phyloP scores from a whole-genome alignment of 2,113 vertebrate genomes.

The Dascyllus trimaculatus region DNA sequence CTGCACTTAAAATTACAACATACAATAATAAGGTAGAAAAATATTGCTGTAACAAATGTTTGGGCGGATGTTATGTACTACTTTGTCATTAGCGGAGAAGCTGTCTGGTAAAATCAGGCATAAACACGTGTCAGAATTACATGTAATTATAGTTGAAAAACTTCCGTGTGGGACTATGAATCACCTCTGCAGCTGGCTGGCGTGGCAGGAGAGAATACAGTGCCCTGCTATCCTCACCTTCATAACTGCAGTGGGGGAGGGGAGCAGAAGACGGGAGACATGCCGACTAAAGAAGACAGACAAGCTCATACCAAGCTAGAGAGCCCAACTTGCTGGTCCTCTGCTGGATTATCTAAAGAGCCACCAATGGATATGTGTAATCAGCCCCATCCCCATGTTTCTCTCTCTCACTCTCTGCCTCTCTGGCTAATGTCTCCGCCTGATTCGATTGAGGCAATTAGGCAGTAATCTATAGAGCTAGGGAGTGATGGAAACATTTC shows the following conservation, averaged over 20 bases:
- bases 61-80: slow-evolving; percentile 81
- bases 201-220: slow-evolving; percentile 74
- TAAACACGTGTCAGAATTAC: slow-evolving; percentile 86
- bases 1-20: slow-evolving; percentile 72
- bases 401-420: slow-evolving; percentile 80
- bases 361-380: slow-evolving; percentile 79
- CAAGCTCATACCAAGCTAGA: slow-evolving; percentile 57
- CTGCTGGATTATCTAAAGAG: slow-evolving; percentile 78
- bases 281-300: slow-evolving; percentile 60
- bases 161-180: slow-evolving; percentile 82
- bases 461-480: slow-evolving; percentile 82
- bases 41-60: slow-evolving; percentile 81
- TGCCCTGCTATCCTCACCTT: slow-evolving; percentile 76
- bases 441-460: slow-evolving; percentile 87
- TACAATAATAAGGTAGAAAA: slow-evolving; percentile 73
- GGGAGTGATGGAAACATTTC: slow-evolving; percentile 85
- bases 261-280: slow-evolving; percentile 27
- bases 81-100: slow-evolving; percentile 83
- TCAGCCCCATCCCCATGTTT: slow-evolving; percentile 82
- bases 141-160: slow-evolving; percentile 86
- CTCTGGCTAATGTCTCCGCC: slow-evolving; percentile 83
- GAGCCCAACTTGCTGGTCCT: slow-evolving; percentile 63
- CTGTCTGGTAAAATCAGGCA: slow-evolving; percentile 79
- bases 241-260: slow-evolving; percentile 60
- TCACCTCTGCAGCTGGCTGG: slow-evolving; percentile 80